Percentiles rank a stretch among this genome's conserved stretches.
phyloP scores from a whole-genome alignment of 2,113 vertebrate genomes.

The Micronycteris hirsuta region DNA sequence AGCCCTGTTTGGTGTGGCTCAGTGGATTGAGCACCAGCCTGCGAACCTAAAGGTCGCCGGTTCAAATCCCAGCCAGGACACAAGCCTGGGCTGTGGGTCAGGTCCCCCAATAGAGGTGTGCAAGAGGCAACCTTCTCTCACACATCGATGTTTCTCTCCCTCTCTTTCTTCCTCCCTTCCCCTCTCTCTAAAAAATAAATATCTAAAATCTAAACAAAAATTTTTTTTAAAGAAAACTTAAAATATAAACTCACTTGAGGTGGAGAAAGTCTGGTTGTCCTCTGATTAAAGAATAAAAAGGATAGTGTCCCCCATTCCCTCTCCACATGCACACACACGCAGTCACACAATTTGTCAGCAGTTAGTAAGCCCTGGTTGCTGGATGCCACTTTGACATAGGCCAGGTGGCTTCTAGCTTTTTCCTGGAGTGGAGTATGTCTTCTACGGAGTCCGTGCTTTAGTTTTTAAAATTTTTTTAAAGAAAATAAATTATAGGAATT shows the following conservation, averaged over 20 bases:
- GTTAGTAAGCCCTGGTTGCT: neutral
- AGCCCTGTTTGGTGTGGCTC: neutral
- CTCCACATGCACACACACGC: neutral
- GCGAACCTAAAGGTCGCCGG: no score
- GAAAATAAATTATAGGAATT: constrained; percentile 16
- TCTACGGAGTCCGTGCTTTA: neutral
- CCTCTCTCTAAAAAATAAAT: no score
- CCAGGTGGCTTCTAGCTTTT: neutral
- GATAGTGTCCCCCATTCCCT: neutral
- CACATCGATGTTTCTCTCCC: no score
- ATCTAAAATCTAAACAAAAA: no score
- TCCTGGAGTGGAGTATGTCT: neutral
- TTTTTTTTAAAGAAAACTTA: neutral
- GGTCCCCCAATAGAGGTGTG: no score
- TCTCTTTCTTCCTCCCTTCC: no score
- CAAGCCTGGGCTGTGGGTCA: no score
- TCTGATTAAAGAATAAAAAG: constrained; percentile 42
- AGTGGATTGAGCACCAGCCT: no score
- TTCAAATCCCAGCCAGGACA: no score
- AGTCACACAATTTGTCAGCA: neutral
- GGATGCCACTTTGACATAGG: neutral
- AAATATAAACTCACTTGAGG: neutral
- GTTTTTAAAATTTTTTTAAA: neutral
- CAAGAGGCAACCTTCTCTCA: no score
- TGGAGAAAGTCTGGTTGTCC: neutral